Conservation (phyloP, 1,140 invertebrate genomes). For the Tetramorium simillimum region DNA sequence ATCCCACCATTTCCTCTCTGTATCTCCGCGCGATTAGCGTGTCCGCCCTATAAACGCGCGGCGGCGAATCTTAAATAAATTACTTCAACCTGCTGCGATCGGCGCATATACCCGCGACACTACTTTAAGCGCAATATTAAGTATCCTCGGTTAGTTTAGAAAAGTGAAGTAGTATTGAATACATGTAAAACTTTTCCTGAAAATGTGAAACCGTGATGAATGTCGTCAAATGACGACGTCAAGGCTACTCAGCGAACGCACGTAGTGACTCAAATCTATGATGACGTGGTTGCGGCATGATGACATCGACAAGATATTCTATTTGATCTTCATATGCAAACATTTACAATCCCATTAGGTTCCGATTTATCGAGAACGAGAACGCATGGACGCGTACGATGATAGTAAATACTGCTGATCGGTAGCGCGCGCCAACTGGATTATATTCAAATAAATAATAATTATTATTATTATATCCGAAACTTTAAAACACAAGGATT, state of each 20-base stretch:
- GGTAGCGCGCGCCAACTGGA: not conserved
- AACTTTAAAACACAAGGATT: conserved; percentile 6
- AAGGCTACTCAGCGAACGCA: conserved; percentile 11
- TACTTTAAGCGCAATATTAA: not conserved
- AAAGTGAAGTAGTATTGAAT: not conserved
- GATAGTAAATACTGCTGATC: conserved; percentile 1
- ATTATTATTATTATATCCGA: conserved; percentile 15
- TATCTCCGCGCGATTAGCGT: conserved; percentile 41
- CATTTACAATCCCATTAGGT: conserved; percentile 81
- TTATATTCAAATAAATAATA: not conserved
- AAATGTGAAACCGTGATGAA: not conserved
- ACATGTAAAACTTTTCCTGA: not conserved
- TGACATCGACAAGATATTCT: conserved; percentile 63
- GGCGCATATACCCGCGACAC: not conserved
- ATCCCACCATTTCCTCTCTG: conserved; percentile 1
- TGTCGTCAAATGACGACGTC: not conserved
- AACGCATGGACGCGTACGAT: not conserved
- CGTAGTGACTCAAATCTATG: conserved; percentile 51
- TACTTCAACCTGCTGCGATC: not conserved
- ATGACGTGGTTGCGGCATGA: conserved; percentile 46
- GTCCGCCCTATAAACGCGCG: conserved; percentile 18
- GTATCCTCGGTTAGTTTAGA: not conserved
- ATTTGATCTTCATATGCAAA: conserved; percentile 74
- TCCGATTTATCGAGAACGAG: conserved; percentile 58
- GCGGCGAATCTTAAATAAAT: conserved; percentile 28